These are phyloP conservation scores for Branchellion lobata DNA, from an alignment of 2,888 invertebrate species.

Conservation along the genomic window DNA sequence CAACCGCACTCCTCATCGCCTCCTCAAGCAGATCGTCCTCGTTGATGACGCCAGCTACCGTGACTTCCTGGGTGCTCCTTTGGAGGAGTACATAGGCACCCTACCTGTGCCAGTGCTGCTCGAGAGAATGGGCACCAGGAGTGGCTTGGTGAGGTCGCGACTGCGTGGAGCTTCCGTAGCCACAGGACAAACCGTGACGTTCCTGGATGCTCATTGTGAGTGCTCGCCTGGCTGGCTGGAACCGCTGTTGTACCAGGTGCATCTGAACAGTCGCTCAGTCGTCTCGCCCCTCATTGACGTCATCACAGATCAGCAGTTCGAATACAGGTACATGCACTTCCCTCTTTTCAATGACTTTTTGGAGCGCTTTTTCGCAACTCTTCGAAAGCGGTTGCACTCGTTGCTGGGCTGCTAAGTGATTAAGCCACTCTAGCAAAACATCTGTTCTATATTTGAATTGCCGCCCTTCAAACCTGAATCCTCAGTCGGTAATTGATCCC, in stretches of 20 bases:
- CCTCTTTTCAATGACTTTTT: too few relatives aligned
- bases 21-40: conserved; percentile 89
- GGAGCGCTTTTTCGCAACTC: too few relatives aligned
- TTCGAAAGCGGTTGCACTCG: neutral
- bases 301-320: conserved; percentile 96
- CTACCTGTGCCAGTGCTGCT: conserved; percentile 82
- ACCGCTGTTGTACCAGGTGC: conserved; percentile 85
- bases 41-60: conserved; percentile 90
- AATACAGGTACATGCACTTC: conserved; percentile 71
- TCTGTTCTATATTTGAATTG: too few relatives aligned
- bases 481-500: too few relatives aligned
- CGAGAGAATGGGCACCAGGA: conserved; percentile 84
- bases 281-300: conserved; percentile 99
- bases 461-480: neutral
- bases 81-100: conserved; percentile 84
- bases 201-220: conserved; percentile 97
- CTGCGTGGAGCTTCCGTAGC: conserved; percentile 71
- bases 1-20: conserved; percentile 81
- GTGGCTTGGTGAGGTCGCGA: conserved; percentile 91
- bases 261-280: conserved; percentile 82
- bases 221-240: conserved; percentile 97
- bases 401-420: too few relatives aligned
- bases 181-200: conserved; percentile 83
- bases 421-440: too few relatives aligned
- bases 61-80: conserved; percentile 76